Conservation (phyloP, 2,797 vertebrate species). For the Epinephelus coioides region DNA sequence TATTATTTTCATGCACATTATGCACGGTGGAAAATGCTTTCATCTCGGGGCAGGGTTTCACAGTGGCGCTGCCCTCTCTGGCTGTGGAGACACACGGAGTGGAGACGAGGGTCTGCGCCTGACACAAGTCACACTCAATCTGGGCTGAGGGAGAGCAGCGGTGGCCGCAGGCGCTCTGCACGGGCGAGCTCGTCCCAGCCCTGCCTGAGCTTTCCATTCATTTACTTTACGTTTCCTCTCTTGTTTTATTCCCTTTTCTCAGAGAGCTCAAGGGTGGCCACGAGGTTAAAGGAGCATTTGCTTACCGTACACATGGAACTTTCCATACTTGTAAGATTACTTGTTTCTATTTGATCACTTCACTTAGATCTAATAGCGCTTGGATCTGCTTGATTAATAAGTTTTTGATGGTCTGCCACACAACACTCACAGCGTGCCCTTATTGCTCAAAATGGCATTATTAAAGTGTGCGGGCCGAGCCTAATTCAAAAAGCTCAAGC, state of each 20-base stretch:
- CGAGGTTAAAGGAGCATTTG: constrained; percentile 27
- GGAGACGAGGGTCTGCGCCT: constrained; percentile 37
- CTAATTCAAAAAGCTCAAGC: constrained; percentile 71
- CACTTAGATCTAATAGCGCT: constrained; percentile 10
- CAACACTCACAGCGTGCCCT: constrained; percentile 16
- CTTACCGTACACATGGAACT: not conserved
- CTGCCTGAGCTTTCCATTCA: constrained; percentile 37
- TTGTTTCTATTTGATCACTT: constrained; percentile 21
- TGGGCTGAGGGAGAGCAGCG: constrained; percentile 62
- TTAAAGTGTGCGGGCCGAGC: constrained; percentile 52
- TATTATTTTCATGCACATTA: constrained; percentile 63
- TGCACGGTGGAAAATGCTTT: constrained; percentile 60
- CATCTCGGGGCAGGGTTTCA: constrained; percentile 24
- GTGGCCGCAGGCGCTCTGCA: constrained; percentile 37
- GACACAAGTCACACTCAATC: constrained; percentile 70
- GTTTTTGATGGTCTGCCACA: constrained; percentile 35
- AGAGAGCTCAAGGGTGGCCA: constrained; percentile 35
- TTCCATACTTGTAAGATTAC: constrained; percentile 2
- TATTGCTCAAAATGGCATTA: constrained; percentile 41
- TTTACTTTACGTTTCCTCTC: constrained; percentile 49
- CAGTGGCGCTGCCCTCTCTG: constrained; percentile 22
- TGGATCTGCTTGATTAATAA: constrained; percentile 36
- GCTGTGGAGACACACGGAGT: constrained; percentile 1
- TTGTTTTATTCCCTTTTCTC: constrained; percentile 25
- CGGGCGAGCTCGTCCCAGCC: not conserved